These are phyloP conservation scores for Marasmarcha lunaedactyla DNA, from an alignment of 2,888 invertebrate species.

Conservation along the genomic window DNA sequence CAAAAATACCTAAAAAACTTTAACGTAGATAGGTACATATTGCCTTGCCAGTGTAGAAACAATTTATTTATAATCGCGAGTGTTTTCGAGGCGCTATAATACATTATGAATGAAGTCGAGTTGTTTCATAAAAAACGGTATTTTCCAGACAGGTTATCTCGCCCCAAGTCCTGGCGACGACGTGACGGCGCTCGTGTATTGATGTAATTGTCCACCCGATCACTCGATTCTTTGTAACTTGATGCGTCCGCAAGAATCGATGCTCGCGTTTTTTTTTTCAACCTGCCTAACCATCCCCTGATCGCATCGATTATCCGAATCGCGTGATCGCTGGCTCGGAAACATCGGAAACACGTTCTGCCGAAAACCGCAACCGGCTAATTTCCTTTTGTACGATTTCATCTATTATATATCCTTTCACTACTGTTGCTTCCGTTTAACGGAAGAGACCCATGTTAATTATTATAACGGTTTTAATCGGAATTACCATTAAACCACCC, in stretches of 20 bases:
- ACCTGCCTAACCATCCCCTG: constrained; percentile 8
- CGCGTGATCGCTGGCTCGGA: constrained; percentile 58
- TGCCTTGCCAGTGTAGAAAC: constrained; percentile 24
- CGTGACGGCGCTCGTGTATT: constrained; percentile 45
- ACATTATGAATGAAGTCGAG: constrained; percentile 66
- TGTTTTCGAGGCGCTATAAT: constrained; percentile 47
- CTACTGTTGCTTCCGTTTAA: no score
- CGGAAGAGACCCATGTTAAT: no score
- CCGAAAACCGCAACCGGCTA: constrained; percentile 58
- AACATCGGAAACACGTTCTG: constrained; percentile 63
- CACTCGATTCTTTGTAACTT: constrained; percentile 31
- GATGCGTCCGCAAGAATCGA: constrained; percentile 38
- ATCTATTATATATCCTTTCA: no score
- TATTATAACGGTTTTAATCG: no score
- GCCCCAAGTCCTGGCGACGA: constrained; percentile 39
- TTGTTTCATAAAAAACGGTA: constrained; percentile 53
- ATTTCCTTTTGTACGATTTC: no score
- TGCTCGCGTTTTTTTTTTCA: constrained; percentile 27
- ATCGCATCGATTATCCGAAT: constrained; percentile 32
- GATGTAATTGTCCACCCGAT: constrained; percentile 50
- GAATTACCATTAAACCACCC: no score
- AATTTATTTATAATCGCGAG: constrained; percentile 29
- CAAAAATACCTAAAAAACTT: neutral
- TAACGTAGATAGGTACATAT: no score
- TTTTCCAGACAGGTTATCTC: constrained; percentile 52